Evolutionary conservation across 2,888 invertebrate genomes (phyloP), one percentile per base, ranked within the genome.

Genomic region (Mythimna ferrago): DNA sequence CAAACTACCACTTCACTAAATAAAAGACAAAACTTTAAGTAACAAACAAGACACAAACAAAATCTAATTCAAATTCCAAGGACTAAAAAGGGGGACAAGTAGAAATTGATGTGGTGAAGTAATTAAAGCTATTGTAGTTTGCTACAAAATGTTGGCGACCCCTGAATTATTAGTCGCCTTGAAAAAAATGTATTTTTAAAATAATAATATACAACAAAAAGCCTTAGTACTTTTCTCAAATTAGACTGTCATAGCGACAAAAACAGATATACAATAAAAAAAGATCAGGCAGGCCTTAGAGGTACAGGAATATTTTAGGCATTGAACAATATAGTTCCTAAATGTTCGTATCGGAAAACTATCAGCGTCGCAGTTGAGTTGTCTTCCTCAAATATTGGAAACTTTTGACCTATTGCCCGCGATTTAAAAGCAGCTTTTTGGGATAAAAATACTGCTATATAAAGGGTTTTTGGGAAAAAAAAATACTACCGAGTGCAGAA

Each of bases 31-130:
- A 82, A 83, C 63, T 69, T 70, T 26, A 63, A 48, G 67, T 64
- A 64, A 83, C 74, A 83, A 84, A 81, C 74, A 81, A 77, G n/a
- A 62, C 32, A 79, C 74, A 81, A 82, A 82, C 75, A 76, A 71
- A 76, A 71, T 66, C 65, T 76, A 79, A 83, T 78, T 80, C 72
- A 71, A 81, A 85, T 84, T 81, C 68, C 57, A 63, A 77, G 56
- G 44, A 60, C 51, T 70, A 10, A 21, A 78, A 73, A 83, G 85
- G 86, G 19, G 80, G 70, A 75, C 85, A 86, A 84, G 83, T 83
- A 86, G 82, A 82, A 90, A 89, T 90, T 89, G 86, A 90, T 88
- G 90, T 88, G 81, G 86, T 87, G 85, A 81, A 89, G 89, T 90
- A 90, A 92, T 91, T 90, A 89, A 84, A 86, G 84, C 79, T 81